phyloP scores from a whole-genome alignment of 2,888 invertebrate species.

The Cyrtodaria siliqua region DNA sequence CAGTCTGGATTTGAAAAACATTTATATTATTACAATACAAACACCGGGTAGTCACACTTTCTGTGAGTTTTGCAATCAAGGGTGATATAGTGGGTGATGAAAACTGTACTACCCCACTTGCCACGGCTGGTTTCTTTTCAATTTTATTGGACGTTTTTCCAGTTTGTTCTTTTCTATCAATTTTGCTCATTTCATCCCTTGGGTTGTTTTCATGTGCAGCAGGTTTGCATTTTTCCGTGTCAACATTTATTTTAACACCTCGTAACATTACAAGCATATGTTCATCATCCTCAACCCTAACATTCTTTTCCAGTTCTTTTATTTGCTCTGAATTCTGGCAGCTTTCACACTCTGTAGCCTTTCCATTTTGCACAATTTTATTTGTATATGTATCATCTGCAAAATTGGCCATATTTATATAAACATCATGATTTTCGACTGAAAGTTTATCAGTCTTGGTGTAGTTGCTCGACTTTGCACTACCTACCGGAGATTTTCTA shows the following conservation, averaged over 20 bases:
- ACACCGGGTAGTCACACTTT: too few relatives aligned
- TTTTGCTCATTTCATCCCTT: constrained; percentile 1
- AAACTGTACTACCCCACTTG: constrained; percentile 52
- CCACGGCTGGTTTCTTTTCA: constrained; percentile 41
- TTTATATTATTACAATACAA: too few relatives aligned
- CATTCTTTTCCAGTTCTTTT: not conserved
- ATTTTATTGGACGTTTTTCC: not conserved
- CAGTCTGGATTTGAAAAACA: too few relatives aligned
- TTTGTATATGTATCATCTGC: too few relatives aligned
- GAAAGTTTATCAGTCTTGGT: not conserved
- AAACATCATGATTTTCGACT: not conserved
- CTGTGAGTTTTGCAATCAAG: too few relatives aligned
- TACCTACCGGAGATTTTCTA: too few relatives aligned
- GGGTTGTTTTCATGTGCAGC: not conserved
- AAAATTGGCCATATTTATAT: too few relatives aligned
- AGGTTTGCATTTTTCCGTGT: too few relatives aligned
- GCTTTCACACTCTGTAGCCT: constrained; percentile 9
- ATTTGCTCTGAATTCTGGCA: not conserved
- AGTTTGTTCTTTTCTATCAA: not conserved
- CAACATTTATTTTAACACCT: too few relatives aligned
- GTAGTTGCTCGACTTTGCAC: not conserved
- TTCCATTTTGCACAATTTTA: not conserved
- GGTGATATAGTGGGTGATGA: not conserved
- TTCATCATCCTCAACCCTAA: not conserved
- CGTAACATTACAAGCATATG: too few relatives aligned